Conservation (phyloP, 2,888 invertebrate genomes). For the Dioctria linearis region DNA sequence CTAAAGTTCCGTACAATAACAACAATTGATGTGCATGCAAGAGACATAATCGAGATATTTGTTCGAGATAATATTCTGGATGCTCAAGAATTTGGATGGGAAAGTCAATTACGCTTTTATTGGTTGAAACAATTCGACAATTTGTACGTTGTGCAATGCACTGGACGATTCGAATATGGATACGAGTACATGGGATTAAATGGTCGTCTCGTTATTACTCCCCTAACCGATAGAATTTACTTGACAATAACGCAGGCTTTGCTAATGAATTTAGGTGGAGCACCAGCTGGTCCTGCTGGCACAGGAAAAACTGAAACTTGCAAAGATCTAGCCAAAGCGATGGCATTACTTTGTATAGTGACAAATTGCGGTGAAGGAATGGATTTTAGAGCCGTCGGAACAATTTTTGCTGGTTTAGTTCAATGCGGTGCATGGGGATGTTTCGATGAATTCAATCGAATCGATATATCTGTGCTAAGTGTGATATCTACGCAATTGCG, state of each 20-base stretch:
- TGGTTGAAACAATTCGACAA: slow-evolving; percentile 89
- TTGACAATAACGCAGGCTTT: slow-evolving; percentile 94
- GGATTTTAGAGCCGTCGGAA: slow-evolving; percentile 88
- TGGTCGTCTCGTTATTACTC: slow-evolving; percentile 92
- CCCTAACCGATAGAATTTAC: slow-evolving; percentile 93
- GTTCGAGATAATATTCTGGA: slow-evolving; percentile 87
- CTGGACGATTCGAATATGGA: slow-evolving; percentile 89
- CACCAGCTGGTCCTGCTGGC: slow-evolving; percentile 82
- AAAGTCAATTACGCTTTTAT: slow-evolving; percentile 92
- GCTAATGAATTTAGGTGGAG: slow-evolving; percentile 92
- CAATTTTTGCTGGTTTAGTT: slow-evolving; percentile 76
- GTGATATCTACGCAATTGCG: slow-evolving; percentile 94
- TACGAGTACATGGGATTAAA: slow-evolving; percentile 97
- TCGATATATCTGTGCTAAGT: slow-evolving; percentile 92
- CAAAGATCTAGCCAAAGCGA: slow-evolving; percentile 92
- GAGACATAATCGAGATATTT: slow-evolving; percentile 90
- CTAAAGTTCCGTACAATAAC: slow-evolving; percentile 90
- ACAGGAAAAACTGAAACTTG: slow-evolving; percentile 88
- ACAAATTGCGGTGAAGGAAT: slow-evolving; percentile 96
- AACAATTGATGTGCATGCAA: slow-evolving; percentile 92
- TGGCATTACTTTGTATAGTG: slow-evolving; percentile 86
- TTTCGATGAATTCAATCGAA: slow-evolving; percentile 95
- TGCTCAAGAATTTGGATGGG: slow-evolving; percentile 92
- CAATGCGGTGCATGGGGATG: slow-evolving; percentile 92
- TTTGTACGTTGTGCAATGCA: slow-evolving; percentile 87